Base-by-base conservation (phyloP, 2,797 vertebrate species). In the Simalia tracyae region DNA sequence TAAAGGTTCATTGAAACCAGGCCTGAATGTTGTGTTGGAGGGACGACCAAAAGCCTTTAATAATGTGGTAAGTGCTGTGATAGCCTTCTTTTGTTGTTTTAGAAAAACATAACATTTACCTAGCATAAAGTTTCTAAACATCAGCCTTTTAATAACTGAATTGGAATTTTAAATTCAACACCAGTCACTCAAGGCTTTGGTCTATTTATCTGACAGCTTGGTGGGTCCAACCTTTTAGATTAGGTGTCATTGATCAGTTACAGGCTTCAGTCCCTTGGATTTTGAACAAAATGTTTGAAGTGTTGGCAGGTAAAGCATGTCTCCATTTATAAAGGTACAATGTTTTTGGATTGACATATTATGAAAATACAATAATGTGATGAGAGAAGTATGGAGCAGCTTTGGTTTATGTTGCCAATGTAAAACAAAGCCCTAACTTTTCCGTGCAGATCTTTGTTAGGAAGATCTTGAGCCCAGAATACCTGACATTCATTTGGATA, bases 1-100 rank as follows among this genome's bases (percentile, higher is more conserved):
- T 0, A 98, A 96, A 91, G 99, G 99, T 0, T 95, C 97, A 66
- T 95, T 99, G 92, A 99, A 99, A 91, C 98, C 99, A 60, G 99
- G 99, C 46, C 97, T 99, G 95, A 99, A 99, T 91, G 92, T 99
- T 63, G 94, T 98, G 91, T 95, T 98, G 86, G 96, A 98, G 56
- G 96, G 97, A 95, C 94, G 96, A 89, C 98, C 98, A 94, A 98
- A 97, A 95, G 84, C 88, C 0, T 86, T 93, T 90, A 99, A 99
- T 95, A 97, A 99, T 93, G 92, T 97, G 98, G 99, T 99, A 94
- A 99, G 99, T 95, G 36, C 2, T 60, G 15, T 42, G 15, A 3
- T 46, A 86, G 31, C 15, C n/a, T 84, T 64, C 59, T 88, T 81
- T 9, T 11, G 24, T 11, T 60, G 26, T n/a, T n/a, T 85, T 22